Percentiles rank a stretch among this genome's conserved stretches.
Evolutionary conservation across 2,888 invertebrate species (phyloP).

Genomic region (Philopedon plagiatum): DNA sequence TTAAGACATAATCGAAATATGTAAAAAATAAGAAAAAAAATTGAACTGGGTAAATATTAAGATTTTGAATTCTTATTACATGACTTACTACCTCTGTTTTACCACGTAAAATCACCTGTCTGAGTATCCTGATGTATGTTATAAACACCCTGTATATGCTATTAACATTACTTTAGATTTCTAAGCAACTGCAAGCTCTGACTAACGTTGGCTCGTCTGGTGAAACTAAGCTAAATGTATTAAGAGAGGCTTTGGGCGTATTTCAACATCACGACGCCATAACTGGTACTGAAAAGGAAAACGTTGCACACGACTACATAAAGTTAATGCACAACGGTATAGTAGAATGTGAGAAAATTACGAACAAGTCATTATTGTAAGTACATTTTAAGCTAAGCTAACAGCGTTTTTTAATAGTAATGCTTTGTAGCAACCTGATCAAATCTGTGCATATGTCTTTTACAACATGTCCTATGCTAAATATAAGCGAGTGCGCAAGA

Average conservation of each 20-base stretch:
- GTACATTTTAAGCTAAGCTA: too few relatives aligned
- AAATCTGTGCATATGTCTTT: slow-evolving; percentile 53
- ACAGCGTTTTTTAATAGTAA: too few relatives aligned
- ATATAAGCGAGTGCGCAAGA: slow-evolving; percentile 82
- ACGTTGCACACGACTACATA: slow-evolving; percentile 91
- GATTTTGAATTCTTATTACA: too few relatives aligned
- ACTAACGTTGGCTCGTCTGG: slow-evolving; percentile 70
- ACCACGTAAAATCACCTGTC: not conserved
- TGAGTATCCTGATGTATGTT: too few relatives aligned
- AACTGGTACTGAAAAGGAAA: slow-evolving; percentile 89
- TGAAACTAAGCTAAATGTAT: slow-evolving; percentile 73
- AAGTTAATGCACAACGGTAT: slow-evolving; percentile 80
- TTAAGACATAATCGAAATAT: too few relatives aligned
- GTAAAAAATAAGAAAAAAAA: too few relatives aligned
- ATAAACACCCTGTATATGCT: not conserved
- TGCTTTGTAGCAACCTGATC: slow-evolving; percentile 20
- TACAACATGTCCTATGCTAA: slow-evolving; percentile 76
- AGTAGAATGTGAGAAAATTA: slow-evolving; percentile 72
- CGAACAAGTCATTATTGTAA: slow-evolving; percentile 74
- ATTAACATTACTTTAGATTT: slow-evolving; percentile 70
- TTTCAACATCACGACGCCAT: slow-evolving; percentile 96
- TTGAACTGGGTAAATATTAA: too few relatives aligned
- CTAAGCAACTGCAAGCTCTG: slow-evolving; percentile 81
- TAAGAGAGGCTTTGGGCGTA: slow-evolving; percentile 84
- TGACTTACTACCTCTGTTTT: too few relatives aligned